Evolutionary conservation across 2,797 vertebrate species (phyloP).

Genomic region (Manis pentadactyla): DNA sequence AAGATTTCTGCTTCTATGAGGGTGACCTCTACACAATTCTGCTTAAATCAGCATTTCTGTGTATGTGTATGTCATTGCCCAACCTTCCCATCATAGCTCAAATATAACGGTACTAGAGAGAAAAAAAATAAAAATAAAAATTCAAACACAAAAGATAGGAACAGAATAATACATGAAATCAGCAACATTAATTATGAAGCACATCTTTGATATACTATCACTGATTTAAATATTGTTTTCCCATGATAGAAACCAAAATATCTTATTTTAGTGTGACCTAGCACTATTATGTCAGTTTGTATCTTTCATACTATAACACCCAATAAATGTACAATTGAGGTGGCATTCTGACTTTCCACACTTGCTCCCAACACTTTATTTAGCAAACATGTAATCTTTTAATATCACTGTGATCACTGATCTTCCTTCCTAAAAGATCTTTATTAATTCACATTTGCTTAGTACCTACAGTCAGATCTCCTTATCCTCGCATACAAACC

Average conservation of each 20-base stretch:
- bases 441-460: neutral
- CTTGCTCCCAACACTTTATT: neutral
- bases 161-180: too few relatives aligned
- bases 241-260: neutral
- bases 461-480: neutral
- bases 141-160: neutral
- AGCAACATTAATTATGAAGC: neutral
- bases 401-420: neutral
- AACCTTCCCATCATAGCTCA: neutral
- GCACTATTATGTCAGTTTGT: neutral
- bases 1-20: neutral
- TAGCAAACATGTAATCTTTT: neutral
- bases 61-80: neutral
- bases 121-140: neutral
- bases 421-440: neutral
- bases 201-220: neutral
- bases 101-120: neutral
- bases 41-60: neutral
- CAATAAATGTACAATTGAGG: neutral
- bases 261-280: neutral
- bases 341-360: neutral
- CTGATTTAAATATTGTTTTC: neutral
- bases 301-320: neutral
- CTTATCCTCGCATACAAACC: neutral
- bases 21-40: neutral